Evolutionary conservation across 2,888 invertebrate species (phyloP).

Genomic region (Phragmatobia fuliginosa): DNA sequence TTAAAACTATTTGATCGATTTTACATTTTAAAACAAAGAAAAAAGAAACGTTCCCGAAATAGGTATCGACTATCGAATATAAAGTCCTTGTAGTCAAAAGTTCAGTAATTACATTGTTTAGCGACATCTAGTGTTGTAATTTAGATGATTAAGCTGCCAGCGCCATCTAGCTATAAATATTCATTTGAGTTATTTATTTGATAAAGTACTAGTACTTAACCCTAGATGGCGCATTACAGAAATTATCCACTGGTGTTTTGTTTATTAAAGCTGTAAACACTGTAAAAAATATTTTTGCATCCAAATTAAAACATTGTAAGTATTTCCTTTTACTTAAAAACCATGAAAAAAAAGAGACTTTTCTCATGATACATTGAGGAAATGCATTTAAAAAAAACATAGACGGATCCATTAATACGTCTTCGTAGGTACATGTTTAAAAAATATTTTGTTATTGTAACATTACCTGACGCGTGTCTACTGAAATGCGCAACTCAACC

Average conservation of each 20-base stretch:
- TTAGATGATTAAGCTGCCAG: neutral
- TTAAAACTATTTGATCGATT: neutral
- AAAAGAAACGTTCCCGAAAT: neutral
- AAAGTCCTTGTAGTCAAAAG: neutral
- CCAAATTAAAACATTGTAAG: neutral
- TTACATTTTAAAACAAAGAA: neutral
- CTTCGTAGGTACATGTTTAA: too few relatives aligned
- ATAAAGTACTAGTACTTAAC: conserved; percentile 17
- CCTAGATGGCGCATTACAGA: conserved; percentile 24
- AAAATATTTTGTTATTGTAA: conserved; percentile 49
- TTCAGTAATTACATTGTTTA: neutral
- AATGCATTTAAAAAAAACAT: too few relatives aligned
- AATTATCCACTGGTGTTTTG: too few relatives aligned
- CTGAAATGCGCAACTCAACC: conserved; percentile 52
- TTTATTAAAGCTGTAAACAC: neutral
- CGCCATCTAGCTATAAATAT: conserved; percentile 14
- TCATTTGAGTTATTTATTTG: neutral
- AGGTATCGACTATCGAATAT: neutral
- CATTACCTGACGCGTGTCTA: conserved; percentile 64
- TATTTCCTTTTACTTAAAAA: neutral
- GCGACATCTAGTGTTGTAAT: conserved; percentile 25
- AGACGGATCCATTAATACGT: too few relatives aligned
- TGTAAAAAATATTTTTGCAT: neutral
- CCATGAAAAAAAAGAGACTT: neutral
- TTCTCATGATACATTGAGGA: too few relatives aligned